Base-by-base conservation (phyloP, 2,888 invertebrate genomes). In the Apomyelois bistriatella region DNA sequence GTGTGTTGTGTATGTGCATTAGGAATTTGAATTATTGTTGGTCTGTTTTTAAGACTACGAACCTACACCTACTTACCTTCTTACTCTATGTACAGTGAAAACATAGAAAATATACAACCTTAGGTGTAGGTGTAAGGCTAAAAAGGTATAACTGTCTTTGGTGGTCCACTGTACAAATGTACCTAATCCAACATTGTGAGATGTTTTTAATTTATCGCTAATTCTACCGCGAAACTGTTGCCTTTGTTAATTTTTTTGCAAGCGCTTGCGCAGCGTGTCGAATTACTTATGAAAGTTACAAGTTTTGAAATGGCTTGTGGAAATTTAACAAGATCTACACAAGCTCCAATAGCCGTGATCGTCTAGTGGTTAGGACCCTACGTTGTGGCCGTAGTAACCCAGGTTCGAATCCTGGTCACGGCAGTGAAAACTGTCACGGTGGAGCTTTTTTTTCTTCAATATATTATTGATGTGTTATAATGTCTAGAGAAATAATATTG, bases 301-400 rank as follows among this genome's bases (percentile, higher is more conserved):
- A 13, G n/a, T 6, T 51, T 40, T 48, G 10, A 9, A 32, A 22
- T 37, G 58, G 52, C 55, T 13, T 55, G 12, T 32, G 9, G 28
- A 28, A 46, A 55, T 68, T 65, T 50, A 55, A 16, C 49, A 48
- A 0, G 13, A n/a, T 35, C 3, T 8, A 47, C 64, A 70, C 59
- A 61, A 67, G 71, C 74, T 75, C 73, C 74, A 68, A 54, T 62
- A 87, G 91, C 91, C 92, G 92, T 92, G 91, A 92, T 92, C 91
- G 92, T 92, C 91, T 91, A 92, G 92, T 92, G 92, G 92, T 92
- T 92, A 92, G 91, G 90, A 92, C 91, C 85, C 90, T 90, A 91
- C 91, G 91, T 92, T 92, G 92, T 92, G 92, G 92, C 92, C 92
- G 92, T 91, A 91, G 91, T 91, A 92, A 92, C 92, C 92, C 92